Base-by-base conservation (phyloP, 1,140 invertebrate genomes). In the Bombus impatiens region DNA sequence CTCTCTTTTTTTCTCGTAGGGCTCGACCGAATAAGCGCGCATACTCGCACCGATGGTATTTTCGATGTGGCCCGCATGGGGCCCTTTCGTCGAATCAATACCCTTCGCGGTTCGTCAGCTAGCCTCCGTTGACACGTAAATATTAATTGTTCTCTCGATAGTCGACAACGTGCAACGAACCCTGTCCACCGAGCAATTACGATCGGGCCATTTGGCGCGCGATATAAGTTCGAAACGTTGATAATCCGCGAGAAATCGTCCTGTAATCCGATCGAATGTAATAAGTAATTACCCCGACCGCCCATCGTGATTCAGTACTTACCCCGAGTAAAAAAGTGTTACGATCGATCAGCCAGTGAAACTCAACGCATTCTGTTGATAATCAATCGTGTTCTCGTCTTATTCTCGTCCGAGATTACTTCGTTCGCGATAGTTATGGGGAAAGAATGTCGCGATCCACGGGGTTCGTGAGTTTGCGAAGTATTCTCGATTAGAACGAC, bases 51-150 rank as follows among this genome's bases (percentile, higher is more conserved):
- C 80, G 81, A 89, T 90, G 82, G 81, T 86, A 86, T 89, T 89
- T 90, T 86, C 87, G 80, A 78, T 86, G 78, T 82, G 89, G 85
- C 59, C 78, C 86, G 86, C 86, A 67, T 90, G 71, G 76, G 82
- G 81, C 83, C 84, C 89, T 83, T 88, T 89, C 75, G 81, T 74
- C 79, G 76, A 90, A 90, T 90, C 89, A 90, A 90, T 90, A 90
- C 86, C 86, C 68, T 90, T 90, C 78, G 78, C 59, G 78, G 71
- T 68, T 70, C 80, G 76, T 42, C 40, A 47, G 71, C 81, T 59
- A 76, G 83, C 80, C 76, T 65, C 77, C 75, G 68, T 78, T 82
- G 77, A 78, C 82, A 67, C 88, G 80, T 86, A 79, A 90, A 90
- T 90, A 82, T 82, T 78, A 84, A 86, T 87, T 37, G 74, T 59